Percentiles rank a stretch among this genome's conserved stretches.
Evolutionary conservation across 2,888 invertebrate species (phyloP).

Genomic region (Lycophotia porphyrea): DNA sequence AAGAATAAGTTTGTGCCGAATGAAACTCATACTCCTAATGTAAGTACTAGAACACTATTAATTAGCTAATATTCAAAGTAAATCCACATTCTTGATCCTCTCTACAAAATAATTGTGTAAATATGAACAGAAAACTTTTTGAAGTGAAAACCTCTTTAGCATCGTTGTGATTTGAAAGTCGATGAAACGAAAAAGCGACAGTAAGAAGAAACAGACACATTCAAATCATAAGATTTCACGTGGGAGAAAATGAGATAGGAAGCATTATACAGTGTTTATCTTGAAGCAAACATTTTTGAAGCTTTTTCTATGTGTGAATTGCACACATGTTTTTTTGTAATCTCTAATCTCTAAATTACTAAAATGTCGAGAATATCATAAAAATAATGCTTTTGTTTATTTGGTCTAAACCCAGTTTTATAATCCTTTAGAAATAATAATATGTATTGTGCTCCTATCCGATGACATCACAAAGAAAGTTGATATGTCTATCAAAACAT

Average conservation of each 20-base stretch:
- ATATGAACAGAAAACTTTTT: no score
- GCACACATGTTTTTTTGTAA: no score
- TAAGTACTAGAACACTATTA: slow-evolving; percentile 80
- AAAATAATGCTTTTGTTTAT: neutral
- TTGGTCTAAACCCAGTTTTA: neutral
- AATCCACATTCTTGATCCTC: neutral
- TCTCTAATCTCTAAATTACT: no score
- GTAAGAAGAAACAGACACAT: no score
- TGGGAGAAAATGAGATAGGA: no score
- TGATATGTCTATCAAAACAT: slow-evolving; percentile 12
- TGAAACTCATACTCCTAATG: slow-evolving; percentile 92
- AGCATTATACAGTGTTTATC: no score
- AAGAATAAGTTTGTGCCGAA: slow-evolving; percentile 90
- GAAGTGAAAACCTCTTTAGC: no score
- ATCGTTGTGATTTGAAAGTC: no score
- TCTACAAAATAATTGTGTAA: neutral
- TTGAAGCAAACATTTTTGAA: no score
- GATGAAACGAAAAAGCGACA: no score
- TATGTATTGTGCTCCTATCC: neutral
- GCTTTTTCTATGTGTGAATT: no score
- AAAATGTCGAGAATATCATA: neutral
- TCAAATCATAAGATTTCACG: no score
- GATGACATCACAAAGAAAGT: slow-evolving; percentile 49
- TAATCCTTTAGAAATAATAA: neutral
- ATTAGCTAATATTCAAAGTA: neutral